Evolutionary conservation across 2,888 invertebrate species (phyloP).

Genomic region (Papilio elwesi): DNA sequence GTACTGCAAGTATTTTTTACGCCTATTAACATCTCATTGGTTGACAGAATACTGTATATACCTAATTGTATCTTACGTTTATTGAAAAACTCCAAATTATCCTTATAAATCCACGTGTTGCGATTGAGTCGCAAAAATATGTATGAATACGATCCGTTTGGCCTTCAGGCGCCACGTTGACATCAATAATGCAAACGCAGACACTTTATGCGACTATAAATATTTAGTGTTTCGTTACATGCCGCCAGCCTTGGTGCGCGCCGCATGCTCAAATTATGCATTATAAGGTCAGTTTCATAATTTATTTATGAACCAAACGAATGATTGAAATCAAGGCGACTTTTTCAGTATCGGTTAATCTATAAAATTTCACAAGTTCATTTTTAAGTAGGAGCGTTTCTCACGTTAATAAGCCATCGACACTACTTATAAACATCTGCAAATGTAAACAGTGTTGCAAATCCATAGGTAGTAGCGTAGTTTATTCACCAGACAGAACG

Average conservation of each 20-base stretch:
- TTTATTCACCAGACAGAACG: too few species aligned
- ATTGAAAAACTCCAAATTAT: background rate
- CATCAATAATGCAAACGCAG: constrained; percentile 28
- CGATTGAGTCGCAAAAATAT: constrained; percentile 15
- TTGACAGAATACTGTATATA: too few species aligned
- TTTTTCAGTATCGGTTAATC: too few species aligned
- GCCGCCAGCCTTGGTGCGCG: background rate
- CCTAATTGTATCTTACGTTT: too few species aligned
- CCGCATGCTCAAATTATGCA: background rate
- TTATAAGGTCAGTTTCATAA: constrained; percentile 16
- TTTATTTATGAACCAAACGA: background rate
- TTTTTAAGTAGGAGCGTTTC: too few species aligned
- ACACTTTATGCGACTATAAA: constrained; percentile 15
- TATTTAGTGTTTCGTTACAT: constrained; percentile 18
- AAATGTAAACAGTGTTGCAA: too few species aligned
- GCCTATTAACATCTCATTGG: too few species aligned
- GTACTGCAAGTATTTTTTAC: too few species aligned
- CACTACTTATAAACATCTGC: too few species aligned
- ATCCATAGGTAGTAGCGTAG: too few species aligned
- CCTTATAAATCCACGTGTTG: constrained; percentile 24
- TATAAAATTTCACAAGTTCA: too few species aligned
- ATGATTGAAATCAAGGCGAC: background rate
- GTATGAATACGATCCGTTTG: constrained; percentile 13
- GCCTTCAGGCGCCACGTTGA: constrained; percentile 23
- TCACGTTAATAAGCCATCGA: too few species aligned